phyloP scores from a whole-genome alignment of 1,140 invertebrate species.

The Halotydeus destructor region DNA sequence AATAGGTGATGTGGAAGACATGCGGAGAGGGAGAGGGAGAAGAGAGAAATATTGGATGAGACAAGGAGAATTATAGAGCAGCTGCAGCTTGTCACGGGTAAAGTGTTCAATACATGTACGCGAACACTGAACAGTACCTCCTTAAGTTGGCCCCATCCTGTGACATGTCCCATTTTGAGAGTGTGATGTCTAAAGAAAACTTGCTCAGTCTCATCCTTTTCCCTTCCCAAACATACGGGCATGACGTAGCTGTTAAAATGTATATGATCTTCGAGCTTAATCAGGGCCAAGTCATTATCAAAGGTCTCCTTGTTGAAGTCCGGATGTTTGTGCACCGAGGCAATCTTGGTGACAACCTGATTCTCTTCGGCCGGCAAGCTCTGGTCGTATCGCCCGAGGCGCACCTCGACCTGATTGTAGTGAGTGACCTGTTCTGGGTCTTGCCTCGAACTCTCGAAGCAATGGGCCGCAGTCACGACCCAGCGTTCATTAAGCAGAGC shows the following conservation, averaged over 20 bases:
- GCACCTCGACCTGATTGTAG: slow-evolving; percentile 6
- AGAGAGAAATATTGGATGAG: too few relatives aligned
- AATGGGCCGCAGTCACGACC: slow-evolving; percentile 20
- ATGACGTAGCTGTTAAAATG: slow-evolving; percentile 18
- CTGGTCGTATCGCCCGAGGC: slow-evolving; percentile 17
- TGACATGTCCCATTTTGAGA: slow-evolving; percentile 16
- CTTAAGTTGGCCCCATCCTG: slow-evolving; percentile 21
- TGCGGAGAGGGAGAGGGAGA: too few relatives aligned
- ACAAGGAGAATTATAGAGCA: too few relatives aligned
- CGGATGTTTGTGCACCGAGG: slow-evolving; percentile 15
- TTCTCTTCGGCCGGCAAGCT: slow-evolving; percentile 8
- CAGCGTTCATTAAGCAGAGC: slow-evolving; percentile 19
- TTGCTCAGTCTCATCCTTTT: neutral
- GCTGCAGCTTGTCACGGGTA: too few relatives aligned
- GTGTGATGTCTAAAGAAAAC: neutral
- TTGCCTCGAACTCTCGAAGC: slow-evolving; percentile 14
- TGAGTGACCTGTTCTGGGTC: slow-evolving; percentile 3
- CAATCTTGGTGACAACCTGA: slow-evolving; percentile 12
- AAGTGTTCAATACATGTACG: too few relatives aligned
- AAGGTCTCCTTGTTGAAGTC: slow-evolving; percentile 35
- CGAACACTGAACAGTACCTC: too few relatives aligned
- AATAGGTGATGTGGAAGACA: too few relatives aligned
- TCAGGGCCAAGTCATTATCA: slow-evolving; percentile 51
- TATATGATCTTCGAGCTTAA: slow-evolving; percentile 22
- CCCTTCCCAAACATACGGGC: slow-evolving; percentile 18